Evolutionary conservation across 2,113 vertebrate species (phyloP).

Genomic region (Cervus canadensis): DNA sequence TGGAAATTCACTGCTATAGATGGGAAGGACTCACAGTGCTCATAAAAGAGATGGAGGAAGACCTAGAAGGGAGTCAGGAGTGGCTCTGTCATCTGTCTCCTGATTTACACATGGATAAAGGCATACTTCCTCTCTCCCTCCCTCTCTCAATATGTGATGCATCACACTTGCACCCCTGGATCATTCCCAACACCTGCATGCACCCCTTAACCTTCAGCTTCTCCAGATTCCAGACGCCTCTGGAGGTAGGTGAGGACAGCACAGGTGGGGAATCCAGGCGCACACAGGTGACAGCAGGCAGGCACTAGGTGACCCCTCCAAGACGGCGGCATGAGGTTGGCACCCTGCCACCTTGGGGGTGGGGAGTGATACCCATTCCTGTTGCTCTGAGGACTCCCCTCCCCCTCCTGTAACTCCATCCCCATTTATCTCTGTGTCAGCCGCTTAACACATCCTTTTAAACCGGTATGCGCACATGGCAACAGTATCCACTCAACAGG

Average conservation of each 20-base stretch:
- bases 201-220: background rate
- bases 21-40: background rate
- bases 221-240: background rate
- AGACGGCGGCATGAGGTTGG: background rate
- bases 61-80: background rate
- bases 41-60: background rate
- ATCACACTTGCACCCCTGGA: background rate
- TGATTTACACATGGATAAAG: accelerated
- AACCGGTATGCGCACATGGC: background rate
- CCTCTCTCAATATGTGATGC: too few species aligned
- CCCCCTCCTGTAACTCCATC: background rate
- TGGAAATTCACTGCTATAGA: background rate
- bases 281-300: background rate
- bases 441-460: background rate
- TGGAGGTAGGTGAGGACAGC: background rate
- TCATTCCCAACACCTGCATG: too few species aligned
- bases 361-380: background rate
- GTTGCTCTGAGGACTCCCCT: background rate
- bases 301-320: background rate
- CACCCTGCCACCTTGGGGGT: background rate
- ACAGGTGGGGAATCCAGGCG: background rate
- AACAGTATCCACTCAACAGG: background rate
- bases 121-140: accelerated
- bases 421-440: background rate
- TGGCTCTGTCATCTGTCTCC: background rate